A percentile compares a stretch with the other conserved stretches of the same genome.
phyloP scores from a whole-genome alignment of 2,888 invertebrate genomes.

The Pristionchus maxplancki region DNA sequence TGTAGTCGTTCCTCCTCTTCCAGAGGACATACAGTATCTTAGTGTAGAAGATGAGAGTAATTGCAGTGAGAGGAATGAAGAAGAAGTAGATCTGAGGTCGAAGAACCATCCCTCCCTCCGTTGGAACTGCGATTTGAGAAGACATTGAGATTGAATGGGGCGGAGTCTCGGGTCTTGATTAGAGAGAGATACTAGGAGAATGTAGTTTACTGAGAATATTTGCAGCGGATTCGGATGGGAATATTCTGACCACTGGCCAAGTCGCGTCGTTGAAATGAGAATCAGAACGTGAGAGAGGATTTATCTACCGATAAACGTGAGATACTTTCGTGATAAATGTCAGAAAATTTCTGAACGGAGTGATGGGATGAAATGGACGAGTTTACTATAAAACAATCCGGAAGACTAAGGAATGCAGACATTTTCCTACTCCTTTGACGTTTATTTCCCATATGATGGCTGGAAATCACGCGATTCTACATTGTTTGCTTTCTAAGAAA shows the following conservation, averaged over 20 bases:
- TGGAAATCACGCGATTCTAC: no score
- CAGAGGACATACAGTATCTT: constrained; percentile 11
- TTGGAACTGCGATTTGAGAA: not conserved
- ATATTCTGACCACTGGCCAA: not conserved
- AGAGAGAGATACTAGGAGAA: not conserved
- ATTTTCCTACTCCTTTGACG: no score
- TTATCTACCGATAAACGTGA: not conserved
- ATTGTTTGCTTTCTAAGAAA: no score
- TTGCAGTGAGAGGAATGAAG: not conserved
- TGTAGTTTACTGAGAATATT: constrained; percentile 21
- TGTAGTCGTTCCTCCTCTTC: not conserved
- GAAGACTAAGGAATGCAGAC: no score
- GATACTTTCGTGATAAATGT: no score
- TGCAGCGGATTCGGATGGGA: not conserved
- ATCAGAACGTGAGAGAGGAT: not conserved
- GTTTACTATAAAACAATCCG: no score
- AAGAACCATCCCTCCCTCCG: not conserved
- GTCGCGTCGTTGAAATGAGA: not conserved
- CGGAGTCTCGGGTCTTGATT: not conserved
- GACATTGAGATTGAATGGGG: not conserved
- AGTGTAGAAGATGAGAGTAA: not conserved
- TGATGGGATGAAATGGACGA: no score
- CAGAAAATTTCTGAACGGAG: no score
- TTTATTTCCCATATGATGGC: no score
- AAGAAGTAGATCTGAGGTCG: constrained; percentile 32